A percentile compares a stretch with the other conserved stretches of the same genome.
Conservation (phyloP, 1,140 invertebrate species). For the Anastrepha obliqua region DNA sequence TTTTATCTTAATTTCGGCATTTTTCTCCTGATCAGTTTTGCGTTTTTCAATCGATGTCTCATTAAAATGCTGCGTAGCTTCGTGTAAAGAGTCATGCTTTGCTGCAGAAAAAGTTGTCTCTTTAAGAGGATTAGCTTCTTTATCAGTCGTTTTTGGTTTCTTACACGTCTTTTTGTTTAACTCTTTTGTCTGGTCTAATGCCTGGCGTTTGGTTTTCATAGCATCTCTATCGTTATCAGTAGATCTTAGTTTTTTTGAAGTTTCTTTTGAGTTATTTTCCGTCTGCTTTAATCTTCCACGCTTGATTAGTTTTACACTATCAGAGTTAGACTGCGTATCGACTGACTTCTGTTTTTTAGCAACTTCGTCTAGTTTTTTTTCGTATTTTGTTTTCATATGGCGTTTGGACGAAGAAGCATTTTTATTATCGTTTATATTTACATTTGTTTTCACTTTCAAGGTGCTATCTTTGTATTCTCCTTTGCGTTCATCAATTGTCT, state of each 20-base stretch:
- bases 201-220: not conserved
- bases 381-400: not conserved
- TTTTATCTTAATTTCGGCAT: not conserved
- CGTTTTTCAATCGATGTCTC: not conserved
- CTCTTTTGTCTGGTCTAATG: not conserved
- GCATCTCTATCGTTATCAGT: not conserved
- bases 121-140: not conserved
- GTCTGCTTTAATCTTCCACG: not conserved
- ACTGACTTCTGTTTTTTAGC: not conserved
- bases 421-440: not conserved
- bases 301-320: not conserved
- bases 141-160: not conserved
- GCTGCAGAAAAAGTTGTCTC: not conserved
- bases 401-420: not conserved
- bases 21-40: not conserved
- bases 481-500: not conserved
- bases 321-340: not conserved
- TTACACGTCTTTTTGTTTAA: not conserved
- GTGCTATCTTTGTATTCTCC: not conserved
- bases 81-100: not conserved
- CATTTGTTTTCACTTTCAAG: not conserved
- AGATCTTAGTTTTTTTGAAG: not conserved
- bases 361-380: constrained; percentile 6
- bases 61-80: not conserved
- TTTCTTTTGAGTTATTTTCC: constrained; percentile 14